A percentile compares a stretch with the other conserved stretches of the same genome.
Conservation (phyloP, 2,113 vertebrate species). For the Micromys minutus region DNA sequence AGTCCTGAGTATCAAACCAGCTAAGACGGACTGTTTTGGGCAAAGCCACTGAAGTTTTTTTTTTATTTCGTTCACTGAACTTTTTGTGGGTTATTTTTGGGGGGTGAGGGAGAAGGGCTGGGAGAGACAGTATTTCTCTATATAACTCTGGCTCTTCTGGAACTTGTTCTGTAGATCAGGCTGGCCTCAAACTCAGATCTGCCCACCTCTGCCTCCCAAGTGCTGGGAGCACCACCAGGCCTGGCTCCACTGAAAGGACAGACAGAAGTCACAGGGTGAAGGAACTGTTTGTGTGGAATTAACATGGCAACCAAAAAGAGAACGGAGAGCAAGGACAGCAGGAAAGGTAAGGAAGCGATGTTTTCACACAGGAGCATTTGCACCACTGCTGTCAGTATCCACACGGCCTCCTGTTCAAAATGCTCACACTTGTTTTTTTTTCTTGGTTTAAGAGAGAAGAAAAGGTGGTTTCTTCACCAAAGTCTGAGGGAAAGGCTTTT, state of each 20-base stretch:
- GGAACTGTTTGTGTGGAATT: slow-evolving; percentile 35
- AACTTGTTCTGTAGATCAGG: not conserved
- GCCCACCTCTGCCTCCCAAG: not conserved
- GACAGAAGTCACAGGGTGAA: slow-evolving; percentile 30
- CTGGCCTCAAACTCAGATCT: not conserved
- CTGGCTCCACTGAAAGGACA: not conserved
- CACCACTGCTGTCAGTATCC: slow-evolving; percentile 10
- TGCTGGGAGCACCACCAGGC: not conserved
- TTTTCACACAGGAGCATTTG: not conserved
- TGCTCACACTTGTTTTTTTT: slow-evolving; percentile 33
- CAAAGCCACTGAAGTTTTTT: slow-evolving; percentile 7
- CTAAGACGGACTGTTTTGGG: slow-evolving; percentile 32
- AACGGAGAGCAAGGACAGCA: slow-evolving; percentile 24
- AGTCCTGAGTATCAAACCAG: slow-evolving; percentile 28
- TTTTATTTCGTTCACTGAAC: not conserved
- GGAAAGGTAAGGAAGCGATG: slow-evolving; percentile 47
- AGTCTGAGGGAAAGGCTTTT: not conserved
- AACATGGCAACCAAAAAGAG: slow-evolving; percentile 37
- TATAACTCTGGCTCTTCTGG: not conserved
- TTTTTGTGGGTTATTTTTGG: too few relatives aligned
- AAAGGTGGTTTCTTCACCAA: slow-evolving; percentile 23
- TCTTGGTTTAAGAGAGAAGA: not conserved
- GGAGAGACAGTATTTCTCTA: not conserved
- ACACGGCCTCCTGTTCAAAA: slow-evolving; percentile 46
- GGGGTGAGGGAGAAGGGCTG: accelerated